These are phyloP conservation scores for Apodemia duryi DNA, from an alignment of 2,888 invertebrate genomes.

Conservation along the genomic window DNA sequence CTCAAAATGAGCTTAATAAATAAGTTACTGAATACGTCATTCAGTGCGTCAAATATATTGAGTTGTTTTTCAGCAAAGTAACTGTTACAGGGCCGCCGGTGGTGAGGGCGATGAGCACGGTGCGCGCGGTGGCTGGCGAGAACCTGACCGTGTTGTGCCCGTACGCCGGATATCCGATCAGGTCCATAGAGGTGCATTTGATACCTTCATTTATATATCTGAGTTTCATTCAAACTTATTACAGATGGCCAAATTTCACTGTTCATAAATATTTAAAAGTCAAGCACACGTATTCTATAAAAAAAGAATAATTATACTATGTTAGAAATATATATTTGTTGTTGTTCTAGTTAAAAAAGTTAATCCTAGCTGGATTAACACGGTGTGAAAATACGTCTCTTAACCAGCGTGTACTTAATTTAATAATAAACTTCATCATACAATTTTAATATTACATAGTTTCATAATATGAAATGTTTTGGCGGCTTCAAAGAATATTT, in stretches of 20 bases:
- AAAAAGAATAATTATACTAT: too few relatives aligned
- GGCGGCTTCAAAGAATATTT: constrained; percentile 15
- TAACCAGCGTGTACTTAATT: neutral
- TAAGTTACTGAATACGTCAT: too few relatives aligned
- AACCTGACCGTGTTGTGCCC: constrained; percentile 88
- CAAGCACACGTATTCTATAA: too few relatives aligned
- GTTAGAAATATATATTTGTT: too few relatives aligned
- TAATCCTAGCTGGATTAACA: too few relatives aligned
- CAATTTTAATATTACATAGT: constrained; percentile 20
- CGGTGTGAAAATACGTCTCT: neutral
- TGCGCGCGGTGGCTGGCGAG: constrained; percentile 88
- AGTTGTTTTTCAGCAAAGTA: neutral
- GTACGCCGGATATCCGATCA: constrained; percentile 92
- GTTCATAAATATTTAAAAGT: neutral
- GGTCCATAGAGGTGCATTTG: constrained; percentile 76
- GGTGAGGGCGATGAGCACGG: constrained; percentile 83
- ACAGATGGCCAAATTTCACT: neutral
- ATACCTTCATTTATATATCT: constrained; percentile 54
- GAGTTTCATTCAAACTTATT: constrained; percentile 15
- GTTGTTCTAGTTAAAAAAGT: too few relatives aligned
- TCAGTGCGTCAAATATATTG: too few relatives aligned
- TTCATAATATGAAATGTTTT: constrained; percentile 13
- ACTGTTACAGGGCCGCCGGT: constrained; percentile 81
- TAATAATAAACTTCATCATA: neutral
- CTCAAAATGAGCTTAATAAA: too few relatives aligned